Evolutionary conservation across 2,113 vertebrate species (phyloP).

Genomic region (Casuarius casuarius): DNA sequence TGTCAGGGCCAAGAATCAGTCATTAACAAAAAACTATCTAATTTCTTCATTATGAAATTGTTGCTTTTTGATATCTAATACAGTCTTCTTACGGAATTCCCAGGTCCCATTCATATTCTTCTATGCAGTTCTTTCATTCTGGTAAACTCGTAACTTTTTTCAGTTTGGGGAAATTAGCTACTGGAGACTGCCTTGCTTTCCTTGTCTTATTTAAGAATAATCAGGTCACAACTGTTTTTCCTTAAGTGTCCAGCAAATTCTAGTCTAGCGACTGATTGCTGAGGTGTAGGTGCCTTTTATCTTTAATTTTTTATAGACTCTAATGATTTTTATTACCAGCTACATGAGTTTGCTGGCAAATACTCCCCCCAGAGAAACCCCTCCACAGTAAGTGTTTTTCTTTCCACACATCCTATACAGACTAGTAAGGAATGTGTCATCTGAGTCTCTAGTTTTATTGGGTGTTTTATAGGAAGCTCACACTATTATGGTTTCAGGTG

Average conservation of each 20-base stretch:
- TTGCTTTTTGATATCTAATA: background rate
- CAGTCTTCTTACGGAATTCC: background rate
- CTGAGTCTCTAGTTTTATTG: background rate
- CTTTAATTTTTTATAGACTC: background rate
- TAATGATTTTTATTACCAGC: background rate
- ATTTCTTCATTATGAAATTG: background rate
- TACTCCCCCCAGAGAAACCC: background rate
- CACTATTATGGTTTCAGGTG: background rate
- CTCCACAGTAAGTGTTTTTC: background rate
- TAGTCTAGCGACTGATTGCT: background rate
- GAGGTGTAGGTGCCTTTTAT: background rate
- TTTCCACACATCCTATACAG: background rate
- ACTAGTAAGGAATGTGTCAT: background rate
- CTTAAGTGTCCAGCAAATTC: background rate
- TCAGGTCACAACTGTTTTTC: background rate
- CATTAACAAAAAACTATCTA: background rate
- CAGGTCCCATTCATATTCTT: background rate
- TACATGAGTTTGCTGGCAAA: background rate
- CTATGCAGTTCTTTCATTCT: background rate
- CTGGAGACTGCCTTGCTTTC: background rate
- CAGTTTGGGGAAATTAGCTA: background rate
- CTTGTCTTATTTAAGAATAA: background rate
- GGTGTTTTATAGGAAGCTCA: background rate
- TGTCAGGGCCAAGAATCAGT: background rate
- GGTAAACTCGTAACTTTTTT: background rate